These are phyloP conservation scores for Noturus placidus DNA, from an alignment of 2,113 vertebrate genomes.

Conservation along the genomic window DNA sequence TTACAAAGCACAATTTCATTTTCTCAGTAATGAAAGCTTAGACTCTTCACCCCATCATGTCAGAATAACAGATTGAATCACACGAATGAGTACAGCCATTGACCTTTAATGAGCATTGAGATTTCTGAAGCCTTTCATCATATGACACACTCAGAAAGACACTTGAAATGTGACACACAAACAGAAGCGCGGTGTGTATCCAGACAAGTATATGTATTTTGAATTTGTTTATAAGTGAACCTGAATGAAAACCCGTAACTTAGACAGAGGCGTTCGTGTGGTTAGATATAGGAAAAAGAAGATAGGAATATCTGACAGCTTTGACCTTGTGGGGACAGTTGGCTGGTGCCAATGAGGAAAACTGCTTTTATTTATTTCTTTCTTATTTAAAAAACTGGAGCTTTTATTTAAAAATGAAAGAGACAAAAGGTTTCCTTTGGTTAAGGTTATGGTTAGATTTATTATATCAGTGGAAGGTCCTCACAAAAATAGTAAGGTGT, in stretches of 20 bases:
- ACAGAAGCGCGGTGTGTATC: not conserved
- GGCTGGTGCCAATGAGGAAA: not conserved
- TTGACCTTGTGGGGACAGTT: not conserved
- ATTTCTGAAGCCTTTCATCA: slow-evolving; percentile 17
- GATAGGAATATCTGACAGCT: not conserved
- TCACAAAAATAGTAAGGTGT: not conserved
- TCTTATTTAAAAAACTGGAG: not conserved
- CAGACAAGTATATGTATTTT: not conserved
- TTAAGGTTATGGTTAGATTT: not conserved
- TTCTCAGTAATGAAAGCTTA: slow-evolving; percentile 11
- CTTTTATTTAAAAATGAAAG: not conserved
- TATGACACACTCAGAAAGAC: not conserved
- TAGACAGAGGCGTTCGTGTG: not conserved
- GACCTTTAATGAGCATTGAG: not conserved
- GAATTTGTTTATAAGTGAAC: not conserved
- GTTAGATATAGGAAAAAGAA: not conserved
- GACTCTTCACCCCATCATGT: not conserved
- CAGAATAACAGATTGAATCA: not conserved
- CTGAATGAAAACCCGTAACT: not conserved
- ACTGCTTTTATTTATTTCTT: not conserved
- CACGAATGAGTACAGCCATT: not conserved
- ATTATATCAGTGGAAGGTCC: not conserved
- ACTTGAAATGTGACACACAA: not conserved
- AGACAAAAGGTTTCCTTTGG: not conserved
- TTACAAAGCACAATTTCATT: slow-evolving; percentile 2